phyloP scores from a whole-genome alignment of 2,113 vertebrate genomes.

The Larimichthys polyactis region DNA sequence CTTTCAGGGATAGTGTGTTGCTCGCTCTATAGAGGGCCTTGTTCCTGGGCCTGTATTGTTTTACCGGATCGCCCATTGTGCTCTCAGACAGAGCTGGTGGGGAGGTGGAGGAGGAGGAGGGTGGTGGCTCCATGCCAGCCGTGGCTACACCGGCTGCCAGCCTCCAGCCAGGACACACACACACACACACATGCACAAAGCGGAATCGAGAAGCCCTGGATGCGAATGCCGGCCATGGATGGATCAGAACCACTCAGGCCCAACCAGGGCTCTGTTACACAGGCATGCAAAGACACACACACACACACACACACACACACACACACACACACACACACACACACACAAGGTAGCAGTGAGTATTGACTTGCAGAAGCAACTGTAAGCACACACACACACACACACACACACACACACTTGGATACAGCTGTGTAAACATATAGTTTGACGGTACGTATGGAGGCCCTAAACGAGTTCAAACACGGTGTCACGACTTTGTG shows the following conservation, averaged over 20 bases:
- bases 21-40: conserved; percentile 79
- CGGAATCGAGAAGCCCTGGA: conserved; percentile 70
- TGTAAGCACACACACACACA: conserved; percentile 5
- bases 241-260: conserved; percentile 76
- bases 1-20: conserved; percentile 84
- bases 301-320: conserved; percentile 21
- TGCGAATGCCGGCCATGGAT: conserved; percentile 56
- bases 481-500: no score
- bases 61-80: conserved; percentile 84
- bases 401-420: conserved; percentile 1
- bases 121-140: conserved; percentile 75
- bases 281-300: conserved; percentile 36
- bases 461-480: no score
- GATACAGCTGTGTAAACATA: neutral
- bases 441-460: neutral
- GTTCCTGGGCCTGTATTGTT: conserved; percentile 85
- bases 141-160: conserved; percentile 73
- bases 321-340: neutral
- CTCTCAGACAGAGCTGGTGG: conserved; percentile 74
- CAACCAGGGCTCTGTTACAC: conserved; percentile 70
- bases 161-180: conserved; percentile 58
- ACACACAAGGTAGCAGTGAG: conserved; percentile 22
- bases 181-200: conserved; percentile 46
- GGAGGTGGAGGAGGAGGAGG: conserved; percentile 42
- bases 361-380: conserved; percentile 26